A percentile compares a stretch with the other conserved stretches of the same genome.
Conservation (phyloP, 2,888 invertebrate genomes). For the Drosophila algonquin region DNA sequence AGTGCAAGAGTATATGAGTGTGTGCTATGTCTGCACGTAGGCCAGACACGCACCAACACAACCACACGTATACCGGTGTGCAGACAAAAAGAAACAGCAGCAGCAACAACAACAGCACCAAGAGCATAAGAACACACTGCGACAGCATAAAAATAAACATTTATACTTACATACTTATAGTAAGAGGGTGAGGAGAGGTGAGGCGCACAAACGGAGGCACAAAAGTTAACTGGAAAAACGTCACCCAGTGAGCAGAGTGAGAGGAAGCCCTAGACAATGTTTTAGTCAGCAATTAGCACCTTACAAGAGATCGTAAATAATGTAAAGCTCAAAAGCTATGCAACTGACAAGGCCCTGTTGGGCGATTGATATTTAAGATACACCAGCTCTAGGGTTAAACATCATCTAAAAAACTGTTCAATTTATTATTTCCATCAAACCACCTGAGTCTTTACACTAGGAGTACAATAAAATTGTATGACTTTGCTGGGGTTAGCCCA, state of each 20-base stretch:
- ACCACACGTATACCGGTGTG: constrained; percentile 49
- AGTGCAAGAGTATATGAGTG: constrained; percentile 25
- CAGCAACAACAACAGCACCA: constrained; percentile 29
- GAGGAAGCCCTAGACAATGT: background rate
- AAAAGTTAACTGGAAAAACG: constrained; percentile 73
- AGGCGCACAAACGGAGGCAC: constrained; percentile 35
- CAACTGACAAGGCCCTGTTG: background rate
- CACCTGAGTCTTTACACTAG: background rate
- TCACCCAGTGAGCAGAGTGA: constrained; percentile 58
- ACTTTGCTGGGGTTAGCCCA: background rate
- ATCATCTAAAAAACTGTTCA: background rate
- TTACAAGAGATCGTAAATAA: background rate
- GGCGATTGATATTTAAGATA: background rate
- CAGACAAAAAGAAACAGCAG: constrained; percentile 60
- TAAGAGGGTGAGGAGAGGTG: constrained; percentile 10
- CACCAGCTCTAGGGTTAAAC: background rate
- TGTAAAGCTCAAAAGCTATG: constrained; percentile 9
- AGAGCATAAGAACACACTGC: constrained; percentile 72
- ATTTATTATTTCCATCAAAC: background rate
- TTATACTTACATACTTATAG: constrained; percentile 31
- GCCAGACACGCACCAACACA: constrained; percentile 60
- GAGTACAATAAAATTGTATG: background rate
- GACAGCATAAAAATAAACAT: constrained; percentile 78
- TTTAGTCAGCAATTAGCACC: constrained; percentile 27
- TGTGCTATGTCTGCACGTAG: constrained; percentile 78